Percentiles rank a stretch among this genome's conserved stretches.
phyloP scores from a whole-genome alignment of 2,113 vertebrate genomes.

The Dolichotis patagonum region DNA sequence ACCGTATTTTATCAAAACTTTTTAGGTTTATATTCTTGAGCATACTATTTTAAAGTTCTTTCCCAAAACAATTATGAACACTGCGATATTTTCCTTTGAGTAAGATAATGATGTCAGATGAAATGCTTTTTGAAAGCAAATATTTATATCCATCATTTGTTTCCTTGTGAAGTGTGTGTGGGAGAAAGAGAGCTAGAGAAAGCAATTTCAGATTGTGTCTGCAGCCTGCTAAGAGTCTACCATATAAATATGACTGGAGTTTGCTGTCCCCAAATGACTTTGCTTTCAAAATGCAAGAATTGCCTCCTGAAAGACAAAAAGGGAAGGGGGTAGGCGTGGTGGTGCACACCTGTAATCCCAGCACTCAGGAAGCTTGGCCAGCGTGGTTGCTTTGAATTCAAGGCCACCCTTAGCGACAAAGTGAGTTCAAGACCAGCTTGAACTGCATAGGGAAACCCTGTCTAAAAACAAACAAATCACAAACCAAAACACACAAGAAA shows the following conservation, averaged over 20 bases:
- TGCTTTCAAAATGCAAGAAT: constrained; percentile 51
- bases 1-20: background rate
- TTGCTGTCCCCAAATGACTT: constrained; percentile 50
- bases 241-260: background rate
- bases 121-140: constrained; percentile 45
- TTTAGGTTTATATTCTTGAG: background rate
- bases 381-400: background rate
- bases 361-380: background rate
- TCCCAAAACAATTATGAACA: background rate
- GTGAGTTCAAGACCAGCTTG: background rate
- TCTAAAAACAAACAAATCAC: background rate
- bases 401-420: background rate
- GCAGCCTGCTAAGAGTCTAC: background rate
- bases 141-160: constrained; percentile 36
- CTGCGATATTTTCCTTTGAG: background rate
- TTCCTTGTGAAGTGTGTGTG: background rate
- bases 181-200: constrained; percentile 43
- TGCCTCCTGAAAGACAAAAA: constrained; percentile 13
- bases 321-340: background rate
- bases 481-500: background rate
- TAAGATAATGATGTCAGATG: constrained; percentile 49
- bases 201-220: constrained; percentile 28
- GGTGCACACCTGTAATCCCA: background rate
- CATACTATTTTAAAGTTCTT: background rate
- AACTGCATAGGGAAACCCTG: background rate